phyloP scores from a whole-genome alignment of 2,797 vertebrate genomes.

The Phoeniculus purpureus region DNA sequence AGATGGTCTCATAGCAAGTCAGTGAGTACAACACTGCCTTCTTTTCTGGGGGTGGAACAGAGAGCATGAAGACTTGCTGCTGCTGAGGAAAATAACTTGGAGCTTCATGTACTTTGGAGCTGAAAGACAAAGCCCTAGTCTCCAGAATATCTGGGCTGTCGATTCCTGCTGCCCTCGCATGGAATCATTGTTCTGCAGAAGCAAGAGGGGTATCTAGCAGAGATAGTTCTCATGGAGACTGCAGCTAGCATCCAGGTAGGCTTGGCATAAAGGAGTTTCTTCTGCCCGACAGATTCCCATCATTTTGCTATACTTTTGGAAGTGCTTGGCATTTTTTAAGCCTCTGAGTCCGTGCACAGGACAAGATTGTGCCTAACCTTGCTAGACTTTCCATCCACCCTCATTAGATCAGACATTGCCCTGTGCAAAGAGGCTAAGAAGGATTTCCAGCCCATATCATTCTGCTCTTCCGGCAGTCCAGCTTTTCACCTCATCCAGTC shows the following conservation, averaged over 20 bases:
- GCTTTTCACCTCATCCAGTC: background rate
- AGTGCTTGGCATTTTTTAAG: background rate
- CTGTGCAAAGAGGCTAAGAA: background rate
- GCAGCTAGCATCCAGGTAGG: background rate
- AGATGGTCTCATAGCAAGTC: background rate
- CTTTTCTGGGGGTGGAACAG: background rate
- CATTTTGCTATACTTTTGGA: background rate
- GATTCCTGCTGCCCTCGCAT: background rate
- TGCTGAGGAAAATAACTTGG: background rate
- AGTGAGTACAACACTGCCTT: background rate
- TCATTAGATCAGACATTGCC: background rate
- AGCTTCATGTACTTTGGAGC: background rate
- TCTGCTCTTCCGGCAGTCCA: background rate
- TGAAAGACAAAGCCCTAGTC: background rate
- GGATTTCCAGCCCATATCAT: background rate
- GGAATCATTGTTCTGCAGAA: background rate
- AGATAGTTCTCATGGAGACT: background rate
- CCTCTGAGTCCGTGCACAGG: accelerated
- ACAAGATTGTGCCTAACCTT: background rate
- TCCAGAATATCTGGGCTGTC: background rate
- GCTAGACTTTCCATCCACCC: background rate
- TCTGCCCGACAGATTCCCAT: background rate
- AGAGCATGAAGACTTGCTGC: background rate
- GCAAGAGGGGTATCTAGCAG: background rate
- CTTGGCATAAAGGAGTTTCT: background rate